Percentiles rank a stretch among this genome's conserved stretches.
Conservation (phyloP, 2,113 vertebrate species). For the Limnothrissa miodon region DNA sequence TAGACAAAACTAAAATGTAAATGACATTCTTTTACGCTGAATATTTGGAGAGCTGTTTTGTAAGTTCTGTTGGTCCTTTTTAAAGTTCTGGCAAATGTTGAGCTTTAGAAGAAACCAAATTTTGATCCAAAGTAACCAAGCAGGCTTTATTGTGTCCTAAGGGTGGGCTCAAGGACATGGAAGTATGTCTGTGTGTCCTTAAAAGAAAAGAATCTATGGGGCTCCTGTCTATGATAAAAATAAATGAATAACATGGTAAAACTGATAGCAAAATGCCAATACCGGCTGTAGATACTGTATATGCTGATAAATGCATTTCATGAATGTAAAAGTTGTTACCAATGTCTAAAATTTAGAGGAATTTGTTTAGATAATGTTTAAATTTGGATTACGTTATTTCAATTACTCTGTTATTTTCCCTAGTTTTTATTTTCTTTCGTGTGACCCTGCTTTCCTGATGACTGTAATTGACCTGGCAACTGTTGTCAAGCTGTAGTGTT, state of each 20-base stretch:
- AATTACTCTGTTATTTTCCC: not conserved
- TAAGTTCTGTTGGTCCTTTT: constrained; percentile 51
- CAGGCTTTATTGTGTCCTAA: constrained; percentile 81
- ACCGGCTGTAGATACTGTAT: not conserved
- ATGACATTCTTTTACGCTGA: not conserved
- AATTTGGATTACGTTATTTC: constrained; percentile 31
- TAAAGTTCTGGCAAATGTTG: constrained; percentile 74
- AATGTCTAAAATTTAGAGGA: too few species aligned
- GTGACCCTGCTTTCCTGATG: not conserved
- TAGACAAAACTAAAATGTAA: not conserved
- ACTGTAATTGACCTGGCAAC: constrained; percentile 23
- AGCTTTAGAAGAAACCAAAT: constrained; percentile 80
- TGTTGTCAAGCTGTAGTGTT: constrained; percentile 32
- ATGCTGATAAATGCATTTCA: not conserved
- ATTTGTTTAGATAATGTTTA: too few species aligned
- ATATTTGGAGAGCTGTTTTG: not conserved
- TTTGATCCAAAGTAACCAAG: constrained; percentile 87
- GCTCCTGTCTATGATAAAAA: not conserved
- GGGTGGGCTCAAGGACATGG: constrained; percentile 63
- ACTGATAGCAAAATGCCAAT: not conserved
- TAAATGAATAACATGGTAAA: not conserved
- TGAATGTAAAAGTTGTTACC: not conserved
- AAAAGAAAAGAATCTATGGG: constrained; percentile 76
- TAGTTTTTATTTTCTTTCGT: not conserved
- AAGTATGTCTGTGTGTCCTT: constrained; percentile 65